phyloP scores from a whole-genome alignment of 2,888 invertebrate genomes.

The Strigamia transsilvanica region DNA sequence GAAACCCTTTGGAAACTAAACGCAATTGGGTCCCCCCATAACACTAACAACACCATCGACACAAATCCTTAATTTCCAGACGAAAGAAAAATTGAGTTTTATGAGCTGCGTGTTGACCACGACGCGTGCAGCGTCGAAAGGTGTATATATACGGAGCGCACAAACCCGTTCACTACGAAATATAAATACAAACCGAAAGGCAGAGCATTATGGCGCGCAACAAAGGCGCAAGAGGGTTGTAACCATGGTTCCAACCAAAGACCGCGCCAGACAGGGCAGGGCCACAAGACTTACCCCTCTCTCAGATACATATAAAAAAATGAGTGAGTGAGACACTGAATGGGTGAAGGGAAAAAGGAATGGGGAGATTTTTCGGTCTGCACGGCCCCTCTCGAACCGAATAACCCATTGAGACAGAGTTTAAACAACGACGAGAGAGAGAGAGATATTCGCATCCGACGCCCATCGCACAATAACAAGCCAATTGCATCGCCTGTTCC shows the following conservation, averaged over 20 bases:
- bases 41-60: no score
- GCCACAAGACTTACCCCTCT: slow-evolving; percentile 46
- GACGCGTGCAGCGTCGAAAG: not conserved
- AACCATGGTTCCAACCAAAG: slow-evolving; percentile 42
- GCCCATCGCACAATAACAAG: slow-evolving; percentile 13
- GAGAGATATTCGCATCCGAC: slow-evolving; percentile 11
- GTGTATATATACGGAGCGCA: no score
- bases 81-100: not conserved
- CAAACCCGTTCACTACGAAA: slow-evolving; percentile 46
- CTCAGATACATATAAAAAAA: slow-evolving; percentile 28
- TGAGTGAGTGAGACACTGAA: slow-evolving; percentile 32
- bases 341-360: slow-evolving; percentile 35
- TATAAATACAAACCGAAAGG: slow-evolving; percentile 22
- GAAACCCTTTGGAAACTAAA: no score
- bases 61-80: no score
- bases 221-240: slow-evolving; percentile 43
- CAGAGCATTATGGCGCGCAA: slow-evolving; percentile 34
- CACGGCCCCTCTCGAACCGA: slow-evolving; percentile 3
- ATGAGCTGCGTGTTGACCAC: slow-evolving; percentile 15
- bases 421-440: slow-evolving; percentile 27
- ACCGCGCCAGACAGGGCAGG: slow-evolving; percentile 37
- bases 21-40: no score
- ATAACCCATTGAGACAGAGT: slow-evolving; percentile 43
- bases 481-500: not conserved
- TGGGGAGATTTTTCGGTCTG: slow-evolving; percentile 20